Percentiles rank a stretch among this genome's conserved stretches.
Conservation (phyloP, 2,888 invertebrate genomes). For the Sesamia inferens region DNA sequence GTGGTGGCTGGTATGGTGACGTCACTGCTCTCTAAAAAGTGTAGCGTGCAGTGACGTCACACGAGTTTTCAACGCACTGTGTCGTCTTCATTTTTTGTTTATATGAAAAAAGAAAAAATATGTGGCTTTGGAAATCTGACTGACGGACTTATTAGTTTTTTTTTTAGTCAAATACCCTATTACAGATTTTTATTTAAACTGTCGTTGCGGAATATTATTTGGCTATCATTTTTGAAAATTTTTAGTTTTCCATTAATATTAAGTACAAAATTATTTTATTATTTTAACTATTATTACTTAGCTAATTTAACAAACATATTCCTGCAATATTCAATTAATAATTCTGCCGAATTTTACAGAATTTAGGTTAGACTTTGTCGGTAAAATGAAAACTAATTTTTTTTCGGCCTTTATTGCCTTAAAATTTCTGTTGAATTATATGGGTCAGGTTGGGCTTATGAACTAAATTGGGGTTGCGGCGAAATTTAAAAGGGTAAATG, state of each 20-base stretch:
- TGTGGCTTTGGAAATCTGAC: no score
- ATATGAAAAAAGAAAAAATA: no score
- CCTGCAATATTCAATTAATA: neutral
- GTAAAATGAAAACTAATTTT: slow-evolving; percentile 20
- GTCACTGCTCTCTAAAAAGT: no score
- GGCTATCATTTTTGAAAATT: neutral
- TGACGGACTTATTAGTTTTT: no score
- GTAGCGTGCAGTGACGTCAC: no score
- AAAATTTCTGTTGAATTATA: slow-evolving; percentile 53
- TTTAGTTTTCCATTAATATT: neutral
- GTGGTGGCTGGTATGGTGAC: no score
- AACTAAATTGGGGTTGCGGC: slow-evolving; percentile 33
- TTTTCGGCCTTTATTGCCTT: slow-evolving; percentile 14
- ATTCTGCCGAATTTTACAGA: slow-evolving; percentile 1
- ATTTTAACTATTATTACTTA: neutral
- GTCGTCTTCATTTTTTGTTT: no score
- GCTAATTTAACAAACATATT: neutral
- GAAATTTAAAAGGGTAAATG: slow-evolving; percentile 36
- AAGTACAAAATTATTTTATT: neutral
- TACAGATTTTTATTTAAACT: neutral
- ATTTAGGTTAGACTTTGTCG: slow-evolving; percentile 12
- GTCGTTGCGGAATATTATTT: neutral
- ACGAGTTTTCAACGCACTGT: no score
- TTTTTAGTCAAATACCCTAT: no score
- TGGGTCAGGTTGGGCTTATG: slow-evolving; percentile 53